Base-by-base conservation (phyloP, 2,797 vertebrate genomes). In the Girardinus metallicus region DNA sequence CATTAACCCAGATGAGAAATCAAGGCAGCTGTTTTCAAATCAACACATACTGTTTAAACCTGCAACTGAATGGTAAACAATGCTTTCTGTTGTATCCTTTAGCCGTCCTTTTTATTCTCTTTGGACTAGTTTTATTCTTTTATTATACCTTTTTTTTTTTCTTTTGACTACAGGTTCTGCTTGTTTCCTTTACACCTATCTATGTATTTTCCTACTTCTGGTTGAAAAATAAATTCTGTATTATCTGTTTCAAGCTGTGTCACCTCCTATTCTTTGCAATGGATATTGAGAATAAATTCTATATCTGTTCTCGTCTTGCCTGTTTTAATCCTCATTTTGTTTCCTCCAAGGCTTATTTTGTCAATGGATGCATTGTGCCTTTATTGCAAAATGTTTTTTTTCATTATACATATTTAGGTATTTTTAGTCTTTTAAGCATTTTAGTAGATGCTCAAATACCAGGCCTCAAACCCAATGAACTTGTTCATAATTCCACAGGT, bases 191-290 rank as follows among this genome's bases (percentile, higher is more conserved):
- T 97, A 97, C 95, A 95, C 96, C 94, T 94, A 94, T 96, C 94
- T 94, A 97, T 98, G 97, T 98, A 99, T 99, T 99, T 99, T 99
- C 97, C 97, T 99, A 98, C 97, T 98, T 97, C 97, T 97, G 97
- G 97, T 97, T 98, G 96, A 98, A 96, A 68, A 98, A 98, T 99
- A 98, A 99, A 99, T 98, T 97, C 96, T 97, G 95, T 97, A 97
- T 98, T 97, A 97, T 97, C 97, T 97, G 97, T 97, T 99, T 97
- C 95, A 96, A 96, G 95, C 91, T 91, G 96, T 95, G 96, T 97
- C 96, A 96, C 95, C 90, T 96, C 95, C 96, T 93, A 96, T 95
- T 96, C 94, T 95, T 95, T 92, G 88, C 93, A 75, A 84, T 90
- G 86, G 88, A 91, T 93, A 87, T 92, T 91, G 87, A 74, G 88